These are phyloP conservation scores for Mycogona germanica DNA, from an alignment of 2,888 invertebrate species.

Conservation along the genomic window DNA sequence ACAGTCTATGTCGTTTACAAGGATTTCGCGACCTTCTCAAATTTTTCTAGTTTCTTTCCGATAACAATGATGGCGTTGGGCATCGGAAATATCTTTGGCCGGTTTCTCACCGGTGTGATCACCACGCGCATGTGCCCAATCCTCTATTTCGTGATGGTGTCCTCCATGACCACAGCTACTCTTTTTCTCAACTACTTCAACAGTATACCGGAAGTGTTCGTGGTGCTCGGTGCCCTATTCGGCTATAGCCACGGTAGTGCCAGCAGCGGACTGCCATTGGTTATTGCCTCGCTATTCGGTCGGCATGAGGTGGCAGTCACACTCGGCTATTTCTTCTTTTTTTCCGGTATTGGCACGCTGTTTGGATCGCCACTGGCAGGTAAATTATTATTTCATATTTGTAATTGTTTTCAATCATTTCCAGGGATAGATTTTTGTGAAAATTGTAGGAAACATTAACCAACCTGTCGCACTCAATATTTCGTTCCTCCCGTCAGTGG, in stretches of 20 bases:
- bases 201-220: constrained; percentile 1
- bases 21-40: background rate
- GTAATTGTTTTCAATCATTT: background rate
- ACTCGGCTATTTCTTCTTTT: background rate
- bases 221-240: background rate
- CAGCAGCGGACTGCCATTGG: background rate
- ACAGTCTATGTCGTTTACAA: background rate
- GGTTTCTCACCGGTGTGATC: constrained; percentile 1
- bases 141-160: background rate
- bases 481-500: too few species aligned
- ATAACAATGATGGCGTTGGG: constrained; percentile 3
- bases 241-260: constrained; percentile 5
- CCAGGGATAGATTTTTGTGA: too few species aligned
- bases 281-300: background rate
- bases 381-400: background rate
- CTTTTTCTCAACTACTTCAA: background rate
- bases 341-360: constrained; percentile 1
- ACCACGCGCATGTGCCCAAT: background rate
- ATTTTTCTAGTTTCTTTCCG: background rate
- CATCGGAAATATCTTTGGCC: constrained; percentile 7
- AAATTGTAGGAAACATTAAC: too few species aligned
- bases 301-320: background rate
- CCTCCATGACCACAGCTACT: background rate
- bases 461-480: too few species aligned
- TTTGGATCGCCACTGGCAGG: constrained; percentile 6